phyloP scores from a whole-genome alignment of 37 sponge, comb jelly and placozoan genomes.

The Tethya wilhelma region DNA sequence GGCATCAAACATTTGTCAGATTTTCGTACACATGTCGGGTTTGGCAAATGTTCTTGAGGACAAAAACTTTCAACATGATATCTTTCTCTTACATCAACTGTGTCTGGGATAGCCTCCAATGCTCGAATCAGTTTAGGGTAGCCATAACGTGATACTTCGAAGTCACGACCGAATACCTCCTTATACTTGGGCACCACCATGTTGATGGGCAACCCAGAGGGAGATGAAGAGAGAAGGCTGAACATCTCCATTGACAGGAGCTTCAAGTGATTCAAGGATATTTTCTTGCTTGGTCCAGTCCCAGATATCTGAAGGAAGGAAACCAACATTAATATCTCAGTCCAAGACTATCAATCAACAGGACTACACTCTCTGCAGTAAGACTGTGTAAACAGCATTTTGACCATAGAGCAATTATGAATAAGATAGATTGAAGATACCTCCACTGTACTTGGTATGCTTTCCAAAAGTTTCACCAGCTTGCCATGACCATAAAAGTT shows the following conservation, averaged over 20 bases:
- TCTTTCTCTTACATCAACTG: slow-evolving; percentile 45
- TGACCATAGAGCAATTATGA: neutral
- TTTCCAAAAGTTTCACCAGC: slow-evolving; percentile 50
- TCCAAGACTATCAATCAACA: neutral
- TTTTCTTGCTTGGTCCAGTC: slow-evolving; percentile 31
- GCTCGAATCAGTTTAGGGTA: slow-evolving; percentile 47
- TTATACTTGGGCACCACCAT: slow-evolving; percentile 53
- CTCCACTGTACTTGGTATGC: slow-evolving; percentile 19
- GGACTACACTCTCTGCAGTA: neutral
- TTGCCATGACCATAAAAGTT: slow-evolving; percentile 56
- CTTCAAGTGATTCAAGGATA: slow-evolving; percentile 26
- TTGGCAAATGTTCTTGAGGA: too few relatives aligned
- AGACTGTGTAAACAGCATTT: neutral
- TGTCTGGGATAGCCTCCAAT: slow-evolving; percentile 61
- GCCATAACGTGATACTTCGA: slow-evolving; percentile 28
- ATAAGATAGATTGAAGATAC: neutral
- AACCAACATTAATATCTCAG: neutral
- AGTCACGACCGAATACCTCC: slow-evolving; percentile 32
- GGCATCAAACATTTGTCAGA: too few relatives aligned
- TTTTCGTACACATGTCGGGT: too few relatives aligned
- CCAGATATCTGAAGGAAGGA: slow-evolving; percentile 33
- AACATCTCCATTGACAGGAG: slow-evolving; percentile 54
- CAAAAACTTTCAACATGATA: too few relatives aligned
- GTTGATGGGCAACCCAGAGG: slow-evolving; percentile 54
- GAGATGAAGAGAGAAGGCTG: slow-evolving; percentile 40